phyloP scores from a whole-genome alignment of 2,888 invertebrate genomes.

The Zelleria hepariella region DNA sequence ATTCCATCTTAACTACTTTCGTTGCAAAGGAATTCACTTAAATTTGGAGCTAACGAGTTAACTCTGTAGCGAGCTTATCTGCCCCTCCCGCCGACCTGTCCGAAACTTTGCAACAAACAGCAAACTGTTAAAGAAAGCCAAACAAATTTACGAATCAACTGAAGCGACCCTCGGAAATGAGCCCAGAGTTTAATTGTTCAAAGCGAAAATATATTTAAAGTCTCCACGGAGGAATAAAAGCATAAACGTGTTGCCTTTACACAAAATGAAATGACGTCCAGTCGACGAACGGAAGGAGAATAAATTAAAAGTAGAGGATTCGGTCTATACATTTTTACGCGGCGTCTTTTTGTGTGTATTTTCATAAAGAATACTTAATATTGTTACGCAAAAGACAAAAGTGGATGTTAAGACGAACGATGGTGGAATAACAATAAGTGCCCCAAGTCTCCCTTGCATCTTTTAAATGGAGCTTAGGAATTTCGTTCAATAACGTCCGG shows the following conservation, averaged over 20 bases:
- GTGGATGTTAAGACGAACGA: slow-evolving; percentile 20
- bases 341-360: slow-evolving; percentile 30
- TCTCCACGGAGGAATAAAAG: slow-evolving; percentile 44
- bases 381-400: slow-evolving; percentile 25
- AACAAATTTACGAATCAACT: slow-evolving; percentile 42
- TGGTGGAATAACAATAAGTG: slow-evolving; percentile 19
- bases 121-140: slow-evolving; percentile 47
- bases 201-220: slow-evolving; percentile 31
- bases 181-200: slow-evolving; percentile 27
- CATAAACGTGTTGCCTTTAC: slow-evolving; percentile 52
- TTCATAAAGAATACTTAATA: slow-evolving; percentile 33
- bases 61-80: slow-evolving; percentile 32
- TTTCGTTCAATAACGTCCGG: slow-evolving; percentile 9
- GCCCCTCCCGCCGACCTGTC: slow-evolving; percentile 32
- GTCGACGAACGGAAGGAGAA: slow-evolving; percentile 42
- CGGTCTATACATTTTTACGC: slow-evolving; percentile 42
- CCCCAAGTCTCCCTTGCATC: not conserved
- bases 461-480: slow-evolving; percentile 4
- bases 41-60: slow-evolving; percentile 41
- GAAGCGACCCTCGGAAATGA: slow-evolving; percentile 29
- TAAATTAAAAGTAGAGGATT: slow-evolving; percentile 58
- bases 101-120: slow-evolving; percentile 43
- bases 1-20: slow-evolving; percentile 29
- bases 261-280: slow-evolving; percentile 52
- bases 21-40: slow-evolving; percentile 37